Percentiles rank a stretch among this genome's conserved stretches.
Conservation (phyloP, 2,888 invertebrate genomes). For the Pollenia griseotomentosa region DNA sequence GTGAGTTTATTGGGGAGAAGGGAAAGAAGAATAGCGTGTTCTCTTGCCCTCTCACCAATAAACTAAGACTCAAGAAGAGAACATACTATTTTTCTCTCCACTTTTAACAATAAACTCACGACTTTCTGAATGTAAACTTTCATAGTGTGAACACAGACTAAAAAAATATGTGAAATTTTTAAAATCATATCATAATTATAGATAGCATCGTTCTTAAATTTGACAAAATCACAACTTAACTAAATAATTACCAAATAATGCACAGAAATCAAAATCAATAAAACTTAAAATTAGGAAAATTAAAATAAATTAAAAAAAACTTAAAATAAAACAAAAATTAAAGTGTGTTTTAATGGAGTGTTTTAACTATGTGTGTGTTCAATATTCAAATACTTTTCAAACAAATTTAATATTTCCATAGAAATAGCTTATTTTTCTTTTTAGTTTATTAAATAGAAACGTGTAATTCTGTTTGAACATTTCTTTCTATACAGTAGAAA, state of each 20-base stretch:
- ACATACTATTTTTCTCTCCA: too few relatives aligned
- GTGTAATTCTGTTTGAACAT: constrained; percentile 36
- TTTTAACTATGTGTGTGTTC: constrained; percentile 41
- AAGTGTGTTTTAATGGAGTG: constrained; percentile 48
- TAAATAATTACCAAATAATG: neutral
- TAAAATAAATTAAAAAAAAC: constrained; percentile 13
- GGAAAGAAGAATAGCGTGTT: neutral
- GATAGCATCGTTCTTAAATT: neutral
- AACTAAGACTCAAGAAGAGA: too few relatives aligned
- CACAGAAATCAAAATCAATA: neutral
- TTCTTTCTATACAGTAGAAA: constrained; percentile 23
- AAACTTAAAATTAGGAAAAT: neutral
- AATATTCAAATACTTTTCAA: constrained; percentile 50
- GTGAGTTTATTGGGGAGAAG: too few relatives aligned
- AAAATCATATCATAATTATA: constrained; percentile 31
- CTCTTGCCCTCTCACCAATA: too few relatives aligned
- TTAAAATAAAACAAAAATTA: constrained; percentile 23
- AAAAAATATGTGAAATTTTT: neutral
- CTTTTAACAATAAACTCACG: too few relatives aligned
- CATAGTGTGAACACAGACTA: neutral
- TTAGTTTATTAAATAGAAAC: constrained; percentile 21
- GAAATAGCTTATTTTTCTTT: constrained; percentile 29
- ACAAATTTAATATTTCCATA: constrained; percentile 41
- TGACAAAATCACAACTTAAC: neutral
- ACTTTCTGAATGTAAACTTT: too few relatives aligned